Evolutionary conservation across 2,113 vertebrate species (phyloP), one percentile per base, ranked within the genome.

Genomic region (Coptodon bakossiorum): DNA sequence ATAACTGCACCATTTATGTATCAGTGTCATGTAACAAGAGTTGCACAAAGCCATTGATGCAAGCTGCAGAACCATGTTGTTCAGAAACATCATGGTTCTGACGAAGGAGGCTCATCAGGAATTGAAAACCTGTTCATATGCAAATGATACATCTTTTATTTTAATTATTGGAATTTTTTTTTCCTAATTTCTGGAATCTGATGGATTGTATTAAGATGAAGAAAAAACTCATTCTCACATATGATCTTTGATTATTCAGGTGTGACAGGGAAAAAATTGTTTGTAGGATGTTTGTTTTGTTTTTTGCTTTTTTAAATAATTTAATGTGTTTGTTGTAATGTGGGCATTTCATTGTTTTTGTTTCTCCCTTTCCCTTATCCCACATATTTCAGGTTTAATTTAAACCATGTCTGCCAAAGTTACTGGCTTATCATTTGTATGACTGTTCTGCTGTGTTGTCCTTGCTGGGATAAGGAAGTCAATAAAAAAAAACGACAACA

Each of bases 321-420:
- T 81, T 43, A 53, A 81, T 83, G 36, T 81, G 40, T 12, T 48
- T 76, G 12, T 59, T 59, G 71, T 76, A 76, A 50, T 85, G 48
- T 82, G 29, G 36, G 19, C 40, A 76, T 85, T 84, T 88, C 38
- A 61, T 61, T 9, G 3, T 6, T 34, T n/a, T 81, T 85, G 80
- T 24, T 16, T 48, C 31, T 45, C 6, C 24, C 40, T 56, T 52
- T 31, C 13, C 13, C 9, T 38, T 68, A 7, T 81, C 24, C 31
- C 17, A 78, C 6, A 85, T 36, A 17, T 52, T 86, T 43, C 27
- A 82, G 29, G 19, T 80, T 14, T 84, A 53, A 86, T 7, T 34
- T 52, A 38, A 79, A 84, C 2, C 45, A 27, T 79, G 34, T 84
- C 84, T 93, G 89, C 93, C 93, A 95, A 92, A 95, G 88, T 89